These are phyloP conservation scores for Galleria mellonella DNA, from an alignment of 1,140 invertebrate species.

Conservation along the genomic window DNA sequence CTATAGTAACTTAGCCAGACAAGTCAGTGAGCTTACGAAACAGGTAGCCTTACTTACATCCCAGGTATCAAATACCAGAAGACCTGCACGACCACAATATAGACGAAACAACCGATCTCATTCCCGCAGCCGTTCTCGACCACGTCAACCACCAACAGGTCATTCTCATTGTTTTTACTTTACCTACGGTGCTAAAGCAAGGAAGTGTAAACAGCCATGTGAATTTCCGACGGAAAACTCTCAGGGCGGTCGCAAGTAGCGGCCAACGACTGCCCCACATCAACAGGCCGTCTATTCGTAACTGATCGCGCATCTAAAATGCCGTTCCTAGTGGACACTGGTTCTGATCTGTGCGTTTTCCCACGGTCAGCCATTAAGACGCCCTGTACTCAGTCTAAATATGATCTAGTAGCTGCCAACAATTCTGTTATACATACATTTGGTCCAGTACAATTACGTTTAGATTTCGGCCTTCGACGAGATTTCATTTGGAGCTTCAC, in stretches of 20 bases:
- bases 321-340: constrained; percentile 16
- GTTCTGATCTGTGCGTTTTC: constrained; percentile 15
- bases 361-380: constrained; percentile 7
- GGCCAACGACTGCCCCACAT: constrained; percentile 4
- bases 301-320: constrained; percentile 5
- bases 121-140: neutral
- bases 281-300: constrained; percentile 5
- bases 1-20: neutral
- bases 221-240: constrained; percentile 14
- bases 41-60: neutral
- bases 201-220: constrained; percentile 18
- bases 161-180: constrained; percentile 23
- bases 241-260: constrained; percentile 7
- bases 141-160: constrained; percentile 7
- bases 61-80: neutral
- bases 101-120: neutral
- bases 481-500: constrained; percentile 52
- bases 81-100: neutral
- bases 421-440: constrained; percentile 35
- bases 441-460: constrained; percentile 21
- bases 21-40: neutral
- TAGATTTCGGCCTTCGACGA: constrained; percentile 41
- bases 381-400: neutral
- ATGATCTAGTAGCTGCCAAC: constrained; percentile 13
- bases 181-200: constrained; percentile 13